Evolutionary conservation across 2,888 invertebrate genomes (phyloP), one percentile per base, ranked within the genome.

Genomic region (Drepana falcataria): DNA sequence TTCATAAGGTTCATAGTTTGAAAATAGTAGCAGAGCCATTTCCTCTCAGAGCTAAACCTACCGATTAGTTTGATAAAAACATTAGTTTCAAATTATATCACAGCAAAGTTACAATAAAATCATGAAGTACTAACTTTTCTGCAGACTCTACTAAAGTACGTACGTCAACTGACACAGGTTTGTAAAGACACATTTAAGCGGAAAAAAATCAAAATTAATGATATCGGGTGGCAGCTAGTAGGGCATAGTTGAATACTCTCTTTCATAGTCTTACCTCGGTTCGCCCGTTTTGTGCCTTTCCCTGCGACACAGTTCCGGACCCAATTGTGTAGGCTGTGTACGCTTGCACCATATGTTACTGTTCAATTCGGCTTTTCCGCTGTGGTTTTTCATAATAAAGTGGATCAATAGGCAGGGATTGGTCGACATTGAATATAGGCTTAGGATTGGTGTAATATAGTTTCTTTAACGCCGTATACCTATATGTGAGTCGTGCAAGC

Each of bases 171-270:
- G 80, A 81, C 86, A 79, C 83, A 87, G 87, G 84, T 88, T 85
- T 87, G 85, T 88, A 89, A 89, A 89, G 89, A 87, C 85, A 87
- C 83, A 83, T 87, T 87, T 87, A 81, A 85, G 83, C 81, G 82
- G 82, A 82, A 87, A 90, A 89, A 90, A 90, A 88, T 87, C 85
- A 84, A 87, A 91, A 91, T 90, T 91, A 91, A 91, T 91, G 89
- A 88, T 87, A 86, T 83, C 81, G 75, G 51, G 79, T 85, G 88
- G 86, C 88, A 85, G 83, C 75, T 76, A 82, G 83, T 77, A 83
- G 83, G 85, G 85, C 86, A 83, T 68, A 73, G 78, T 75, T 78
- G 81, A 79, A 80, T 80, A 75, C 75, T 71, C 73, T 75, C 76
- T 79, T 82, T 76, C 76, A 79, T 71, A 74, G 67, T 69, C 70